phyloP scores from a whole-genome alignment of 2,888 invertebrate species.

The Euphydryas editha region DNA sequence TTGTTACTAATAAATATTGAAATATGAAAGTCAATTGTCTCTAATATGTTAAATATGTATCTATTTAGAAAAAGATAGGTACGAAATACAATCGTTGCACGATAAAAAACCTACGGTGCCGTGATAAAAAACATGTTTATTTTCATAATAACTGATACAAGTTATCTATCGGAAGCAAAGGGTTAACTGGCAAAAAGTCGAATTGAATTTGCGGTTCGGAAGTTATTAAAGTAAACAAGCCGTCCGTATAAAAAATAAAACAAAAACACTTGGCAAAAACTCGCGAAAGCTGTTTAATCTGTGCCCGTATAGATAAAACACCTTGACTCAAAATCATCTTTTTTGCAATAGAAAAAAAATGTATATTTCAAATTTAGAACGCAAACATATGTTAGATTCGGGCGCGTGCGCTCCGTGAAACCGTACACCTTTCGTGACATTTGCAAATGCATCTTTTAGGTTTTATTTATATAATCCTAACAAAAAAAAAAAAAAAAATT shows the following conservation, averaged over 20 bases:
- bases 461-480: neutral
- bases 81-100: neutral
- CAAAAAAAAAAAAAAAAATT: neutral
- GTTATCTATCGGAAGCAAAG: conserved; percentile 41
- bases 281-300: conserved; percentile 52
- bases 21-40: no score
- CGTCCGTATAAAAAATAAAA: conserved; percentile 45
- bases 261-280: conserved; percentile 46
- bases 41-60: neutral
- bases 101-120: neutral
- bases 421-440: conserved; percentile 73
- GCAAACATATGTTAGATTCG: conserved; percentile 58
- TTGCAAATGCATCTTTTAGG: conserved; percentile 54
- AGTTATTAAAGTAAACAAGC: conserved; percentile 50
- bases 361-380: conserved; percentile 50
- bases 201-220: conserved; percentile 45
- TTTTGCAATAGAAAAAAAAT: conserved; percentile 51
- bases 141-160: conserved; percentile 14
- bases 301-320: conserved; percentile 53
- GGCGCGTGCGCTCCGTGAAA: conserved; percentile 62
- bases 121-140: neutral
- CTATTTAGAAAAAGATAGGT: neutral
- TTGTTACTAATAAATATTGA: no score
- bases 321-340: conserved; percentile 58
- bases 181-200: conserved; percentile 45